Percentiles rank a stretch among this genome's conserved stretches.
Evolutionary conservation across 1,140 invertebrate genomes (phyloP).

Genomic region (Caerostris darwini): DNA sequence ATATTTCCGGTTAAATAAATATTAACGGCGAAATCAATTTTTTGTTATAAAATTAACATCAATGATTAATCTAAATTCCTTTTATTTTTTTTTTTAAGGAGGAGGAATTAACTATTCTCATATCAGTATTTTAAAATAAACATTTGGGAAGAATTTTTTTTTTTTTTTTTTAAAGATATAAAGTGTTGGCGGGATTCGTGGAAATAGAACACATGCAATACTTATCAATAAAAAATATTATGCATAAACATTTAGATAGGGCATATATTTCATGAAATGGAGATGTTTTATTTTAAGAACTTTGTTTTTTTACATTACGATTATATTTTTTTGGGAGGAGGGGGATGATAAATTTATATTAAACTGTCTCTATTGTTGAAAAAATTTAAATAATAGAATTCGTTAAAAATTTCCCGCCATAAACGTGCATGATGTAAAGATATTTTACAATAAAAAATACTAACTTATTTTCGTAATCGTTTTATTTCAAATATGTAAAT

Average conservation of each 20-base stretch:
- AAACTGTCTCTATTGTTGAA: too few relatives aligned
- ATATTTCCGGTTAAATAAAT: slow-evolving; percentile 29
- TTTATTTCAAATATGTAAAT: too few relatives aligned
- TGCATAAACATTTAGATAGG: not conserved
- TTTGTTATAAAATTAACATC: not conserved
- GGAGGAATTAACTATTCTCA: not conserved
- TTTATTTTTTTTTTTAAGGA: not conserved
- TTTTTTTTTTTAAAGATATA: not conserved
- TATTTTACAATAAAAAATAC: too few relatives aligned
- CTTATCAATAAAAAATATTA: not conserved
- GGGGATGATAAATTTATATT: too few relatives aligned
- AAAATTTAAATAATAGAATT: too few relatives aligned
- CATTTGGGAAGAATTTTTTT: not conserved
- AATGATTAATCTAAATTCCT: not conserved
- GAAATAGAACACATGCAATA: not conserved
- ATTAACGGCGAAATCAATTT: not conserved
- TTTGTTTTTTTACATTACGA: too few relatives aligned
- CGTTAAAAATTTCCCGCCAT: too few relatives aligned
- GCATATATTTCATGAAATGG: not conserved
- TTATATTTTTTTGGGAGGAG: too few relatives aligned
- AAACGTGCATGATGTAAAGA: too few relatives aligned
- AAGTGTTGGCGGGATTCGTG: slow-evolving; percentile 7
- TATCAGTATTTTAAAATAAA: not conserved
- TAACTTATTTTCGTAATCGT: too few relatives aligned
- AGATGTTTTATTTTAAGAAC: too few relatives aligned